Conservation (phyloP, 2,113 vertebrate species). For the Trematocara nigrifrons region DNA sequence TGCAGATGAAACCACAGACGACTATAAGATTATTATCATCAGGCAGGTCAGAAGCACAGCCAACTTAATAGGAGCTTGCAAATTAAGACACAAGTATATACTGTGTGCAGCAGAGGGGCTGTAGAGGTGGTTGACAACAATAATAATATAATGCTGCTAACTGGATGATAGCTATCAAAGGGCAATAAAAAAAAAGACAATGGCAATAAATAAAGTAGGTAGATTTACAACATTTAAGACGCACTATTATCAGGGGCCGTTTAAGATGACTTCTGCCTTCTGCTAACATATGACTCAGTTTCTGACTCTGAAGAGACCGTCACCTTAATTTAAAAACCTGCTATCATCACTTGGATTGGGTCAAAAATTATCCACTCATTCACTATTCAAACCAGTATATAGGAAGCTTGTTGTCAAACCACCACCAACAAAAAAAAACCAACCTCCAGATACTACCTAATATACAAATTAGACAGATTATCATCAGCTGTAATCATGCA, state of each 20-base stretch:
- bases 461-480: background rate
- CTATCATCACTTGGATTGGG: background rate
- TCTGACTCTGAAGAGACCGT: background rate
- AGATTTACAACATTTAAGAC: background rate
- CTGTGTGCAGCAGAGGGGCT: constrained; percentile 1
- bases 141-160: constrained; percentile 11
- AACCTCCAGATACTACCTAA: background rate
- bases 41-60: background rate
- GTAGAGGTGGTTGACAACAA: background rate
- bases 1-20: background rate
- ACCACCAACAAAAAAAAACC: background rate
- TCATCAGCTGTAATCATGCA: background rate
- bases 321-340: background rate
- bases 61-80: background rate
- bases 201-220: background rate
- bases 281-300: constrained; percentile 5
- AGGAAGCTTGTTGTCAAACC: background rate
- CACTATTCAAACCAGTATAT: background rate
- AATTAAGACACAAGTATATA: background rate
- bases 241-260: background rate
- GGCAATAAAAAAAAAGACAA: constrained; percentile 1
- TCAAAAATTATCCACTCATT: background rate
- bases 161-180: constrained; percentile 4
- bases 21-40: background rate
- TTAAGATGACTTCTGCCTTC: background rate